Conservation (phyloP, 2,113 vertebrate species). For the Trichechus manatus region DNA sequence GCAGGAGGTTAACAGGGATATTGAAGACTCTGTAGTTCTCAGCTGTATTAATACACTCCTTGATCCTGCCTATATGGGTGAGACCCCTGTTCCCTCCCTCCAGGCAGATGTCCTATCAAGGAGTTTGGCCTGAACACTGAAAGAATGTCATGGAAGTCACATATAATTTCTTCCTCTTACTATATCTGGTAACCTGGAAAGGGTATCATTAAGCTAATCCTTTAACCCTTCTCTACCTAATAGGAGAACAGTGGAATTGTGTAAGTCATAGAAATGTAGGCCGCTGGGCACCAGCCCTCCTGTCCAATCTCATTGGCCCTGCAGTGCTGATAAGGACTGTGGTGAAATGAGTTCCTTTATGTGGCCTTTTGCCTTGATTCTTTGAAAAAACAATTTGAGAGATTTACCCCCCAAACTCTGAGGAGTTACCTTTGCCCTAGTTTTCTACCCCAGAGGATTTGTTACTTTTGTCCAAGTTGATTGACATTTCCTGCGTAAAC, state of each 20-base stretch:
- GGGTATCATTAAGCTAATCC: constrained; percentile 36
- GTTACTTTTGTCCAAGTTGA: background rate
- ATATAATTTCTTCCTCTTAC: constrained; percentile 53
- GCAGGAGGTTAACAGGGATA: background rate
- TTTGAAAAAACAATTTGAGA: background rate
- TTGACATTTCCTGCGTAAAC: background rate
- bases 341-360: background rate
- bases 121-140: background rate
- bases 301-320: background rate
- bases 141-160: constrained; percentile 28
- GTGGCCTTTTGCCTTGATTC: background rate
- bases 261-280: constrained; percentile 46
- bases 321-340: background rate
- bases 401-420: background rate
- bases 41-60: constrained; percentile 21
- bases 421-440: background rate
- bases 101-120: background rate
- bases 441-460: background rate
- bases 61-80: background rate
- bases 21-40: background rate
- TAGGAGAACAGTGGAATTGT: constrained; percentile 49
- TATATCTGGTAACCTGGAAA: constrained; percentile 58
- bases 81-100: background rate
- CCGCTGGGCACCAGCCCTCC: constrained; percentile 40
- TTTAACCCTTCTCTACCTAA: constrained; percentile 68